phyloP scores from a whole-genome alignment of 2,113 vertebrate genomes.

The Nothoprocta pentlandii region DNA sequence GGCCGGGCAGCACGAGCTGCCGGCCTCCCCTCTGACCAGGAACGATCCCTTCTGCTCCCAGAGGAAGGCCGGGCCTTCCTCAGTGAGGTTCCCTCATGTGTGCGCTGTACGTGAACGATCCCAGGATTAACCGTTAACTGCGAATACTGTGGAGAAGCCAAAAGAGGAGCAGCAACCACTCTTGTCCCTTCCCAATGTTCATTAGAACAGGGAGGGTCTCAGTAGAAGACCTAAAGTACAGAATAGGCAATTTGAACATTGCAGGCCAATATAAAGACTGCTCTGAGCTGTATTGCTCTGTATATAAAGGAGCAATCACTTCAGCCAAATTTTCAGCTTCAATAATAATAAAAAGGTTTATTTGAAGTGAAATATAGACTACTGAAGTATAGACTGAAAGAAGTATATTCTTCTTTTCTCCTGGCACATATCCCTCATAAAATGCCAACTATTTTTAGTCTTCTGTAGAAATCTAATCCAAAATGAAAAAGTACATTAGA shows the following conservation, averaged over 20 bases:
- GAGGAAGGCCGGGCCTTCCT: background rate
- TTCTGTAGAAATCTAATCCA: background rate
- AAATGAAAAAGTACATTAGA: background rate
- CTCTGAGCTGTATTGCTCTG: background rate
- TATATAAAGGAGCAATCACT: background rate
- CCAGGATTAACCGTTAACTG: background rate
- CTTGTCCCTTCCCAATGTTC: background rate
- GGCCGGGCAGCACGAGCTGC: background rate
- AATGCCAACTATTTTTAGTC: background rate
- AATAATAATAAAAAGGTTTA: background rate
- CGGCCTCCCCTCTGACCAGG: background rate
- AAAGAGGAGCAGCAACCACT: background rate
- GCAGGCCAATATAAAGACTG: background rate
- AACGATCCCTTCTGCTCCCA: background rate
- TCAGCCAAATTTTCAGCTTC: background rate
- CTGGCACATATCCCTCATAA: background rate
- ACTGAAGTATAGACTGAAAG: no score
- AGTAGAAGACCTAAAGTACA: background rate
- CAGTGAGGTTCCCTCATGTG: background rate
- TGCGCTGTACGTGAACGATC: background rate
- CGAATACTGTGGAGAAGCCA: background rate
- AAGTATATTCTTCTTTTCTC: background rate
- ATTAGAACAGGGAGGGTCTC: background rate
- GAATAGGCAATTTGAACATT: background rate
- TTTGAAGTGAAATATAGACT: background rate